Evolutionary conservation across 2,888 invertebrate species (phyloP), one percentile per base, ranked within the genome.

Genomic region (Diploptera punctata): DNA sequence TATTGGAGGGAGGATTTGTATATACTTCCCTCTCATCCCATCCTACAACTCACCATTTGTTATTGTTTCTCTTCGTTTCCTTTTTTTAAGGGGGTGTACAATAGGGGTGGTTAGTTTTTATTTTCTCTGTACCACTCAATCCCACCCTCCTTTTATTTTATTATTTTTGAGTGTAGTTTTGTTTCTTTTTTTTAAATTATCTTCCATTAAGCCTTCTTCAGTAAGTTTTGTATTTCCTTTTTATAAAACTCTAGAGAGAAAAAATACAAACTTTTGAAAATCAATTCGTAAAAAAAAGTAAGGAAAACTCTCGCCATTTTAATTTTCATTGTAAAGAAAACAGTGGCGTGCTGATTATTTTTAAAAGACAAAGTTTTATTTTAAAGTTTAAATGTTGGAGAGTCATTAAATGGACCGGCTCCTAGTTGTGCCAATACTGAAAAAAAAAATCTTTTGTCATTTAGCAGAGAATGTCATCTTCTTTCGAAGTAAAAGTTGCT

Each of bases 201-300:
- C 57, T 57, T 57, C 29, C 57, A 57, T 57, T 29, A 57, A 29
- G 57, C 29, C 57, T 57, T 57, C 29, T 29, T 19, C 31, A 29
- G 57, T n/a, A 24, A 57, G 18, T 57, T 57, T 29, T 29, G 26
- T 57, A 29, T 24, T 31, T 57, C 29, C 3, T 57, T 57, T 29
- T n/a, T 16, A 1, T 26, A 26, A 26, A 54, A 26, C 26, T 24
- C n/a, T n/a, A n/a, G n/a, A n/a, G n/a, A 0, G 29, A 57, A 16
- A n/a, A 57, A 57, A 57, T 57, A 57, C 4, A 57, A 57, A 57
- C 57, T 57, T n/a, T 29, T 57, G 24, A 29, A 57, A 57, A 57
- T 57, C 29, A 57, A 57, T 57, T 57, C 29, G 29, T 29, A 57
- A 7, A 57, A 57, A 19, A 24, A n/a, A 21, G 21, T 4, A 29